Conservation (phyloP, 2,797 vertebrate species). For the Aplochiton taeniatus region DNA sequence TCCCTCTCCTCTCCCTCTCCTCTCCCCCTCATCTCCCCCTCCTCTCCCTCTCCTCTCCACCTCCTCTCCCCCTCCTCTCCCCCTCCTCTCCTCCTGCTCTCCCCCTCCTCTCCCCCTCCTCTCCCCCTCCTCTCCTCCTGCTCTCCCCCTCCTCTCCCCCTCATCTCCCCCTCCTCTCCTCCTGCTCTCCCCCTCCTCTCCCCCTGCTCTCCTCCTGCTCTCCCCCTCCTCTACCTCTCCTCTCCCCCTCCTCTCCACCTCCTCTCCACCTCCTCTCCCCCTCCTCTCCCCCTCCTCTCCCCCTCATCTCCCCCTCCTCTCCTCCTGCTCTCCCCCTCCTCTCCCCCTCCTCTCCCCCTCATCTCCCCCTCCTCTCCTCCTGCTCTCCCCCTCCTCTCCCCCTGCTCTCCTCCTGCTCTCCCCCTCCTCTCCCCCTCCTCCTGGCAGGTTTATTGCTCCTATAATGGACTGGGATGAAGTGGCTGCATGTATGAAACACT, state of each 20-base stretch:
- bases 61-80: slow-evolving; percentile 4
- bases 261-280: too few species aligned
- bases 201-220: slow-evolving; percentile 15
- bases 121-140: background rate
- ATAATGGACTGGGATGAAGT: slow-evolving; percentile 62
- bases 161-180: slow-evolving; percentile 2
- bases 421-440: slow-evolving; percentile 12
- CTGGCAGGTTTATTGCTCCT: slow-evolving; percentile 58
- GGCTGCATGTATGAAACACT: slow-evolving; percentile 33
- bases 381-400: too few species aligned
- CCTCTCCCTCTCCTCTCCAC: slow-evolving; percentile 1
- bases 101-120: slow-evolving; percentile 3
- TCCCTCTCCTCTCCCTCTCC: background rate
- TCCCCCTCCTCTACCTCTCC: slow-evolving; percentile 8
- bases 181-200: slow-evolving; percentile 4
- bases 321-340: too few species aligned
- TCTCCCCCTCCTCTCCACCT: too few species aligned
- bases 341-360: too few species aligned
- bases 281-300: too few species aligned
- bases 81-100: slow-evolving; percentile 3
- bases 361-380: too few species aligned
- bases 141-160: slow-evolving; percentile 3
- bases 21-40: background rate
- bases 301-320: too few species aligned
- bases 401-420: too few species aligned